These are phyloP conservation scores for Epistrophe eligans DNA, from an alignment of 2,888 invertebrate genomes.

Conservation along the genomic window DNA sequence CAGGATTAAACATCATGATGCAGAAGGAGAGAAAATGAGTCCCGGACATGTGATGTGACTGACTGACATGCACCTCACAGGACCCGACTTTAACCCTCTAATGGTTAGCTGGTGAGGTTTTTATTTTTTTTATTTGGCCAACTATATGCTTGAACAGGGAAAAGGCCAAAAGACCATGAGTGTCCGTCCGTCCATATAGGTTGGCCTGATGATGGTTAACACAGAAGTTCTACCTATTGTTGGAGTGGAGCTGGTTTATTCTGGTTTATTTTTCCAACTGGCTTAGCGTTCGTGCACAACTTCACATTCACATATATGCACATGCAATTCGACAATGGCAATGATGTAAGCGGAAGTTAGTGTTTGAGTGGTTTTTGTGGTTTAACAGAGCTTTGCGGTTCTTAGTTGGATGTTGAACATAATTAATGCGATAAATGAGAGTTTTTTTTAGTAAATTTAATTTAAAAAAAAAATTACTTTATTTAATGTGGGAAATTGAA, in stretches of 20 bases:
- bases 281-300: slow-evolving; percentile 24
- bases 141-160: not conserved
- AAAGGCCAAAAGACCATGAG: slow-evolving; percentile 12
- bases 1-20: slow-evolving; percentile 22
- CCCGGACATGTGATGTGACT: slow-evolving; percentile 41
- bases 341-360: slow-evolving; percentile 40
- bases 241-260: not conserved
- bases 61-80: slow-evolving; percentile 41
- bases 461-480: not conserved
- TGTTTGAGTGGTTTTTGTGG: slow-evolving; percentile 45
- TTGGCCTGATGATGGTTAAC: slow-evolving; percentile 2
- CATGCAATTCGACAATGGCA: slow-evolving; percentile 48
- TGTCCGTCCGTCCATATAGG: slow-evolving; percentile 6
- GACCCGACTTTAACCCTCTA: slow-evolving; percentile 23
- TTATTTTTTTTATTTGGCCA: not conserved
- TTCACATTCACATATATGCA: too few relatives aligned
- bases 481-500: slow-evolving; percentile 9
- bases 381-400: slow-evolving; percentile 38
- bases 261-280: slow-evolving; percentile 17
- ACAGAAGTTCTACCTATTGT: slow-evolving; percentile 15
- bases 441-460: slow-evolving; percentile 6
- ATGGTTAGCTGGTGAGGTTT: slow-evolving; percentile 16
- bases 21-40: slow-evolving; percentile 34
- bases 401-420: slow-evolving; percentile 30
- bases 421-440: slow-evolving; percentile 35